These are phyloP conservation scores for Phainopepla nitens DNA, from an alignment of 2,113 vertebrate species.

Conservation along the genomic window DNA sequence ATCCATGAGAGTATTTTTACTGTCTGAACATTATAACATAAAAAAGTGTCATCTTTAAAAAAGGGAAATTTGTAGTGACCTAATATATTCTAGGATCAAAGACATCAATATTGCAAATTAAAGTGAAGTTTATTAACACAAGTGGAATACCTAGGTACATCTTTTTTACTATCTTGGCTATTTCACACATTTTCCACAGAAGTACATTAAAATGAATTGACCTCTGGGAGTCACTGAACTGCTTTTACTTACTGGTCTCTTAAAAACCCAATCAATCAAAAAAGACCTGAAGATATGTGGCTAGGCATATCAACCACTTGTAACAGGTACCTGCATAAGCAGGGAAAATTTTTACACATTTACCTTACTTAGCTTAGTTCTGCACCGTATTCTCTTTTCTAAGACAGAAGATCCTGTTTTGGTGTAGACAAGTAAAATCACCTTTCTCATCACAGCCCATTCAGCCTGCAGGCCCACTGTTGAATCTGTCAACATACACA, in stretches of 20 bases:
- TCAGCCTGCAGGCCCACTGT: background rate
- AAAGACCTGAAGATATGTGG: background rate
- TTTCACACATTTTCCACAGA: background rate
- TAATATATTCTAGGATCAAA: background rate
- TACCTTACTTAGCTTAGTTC: background rate
- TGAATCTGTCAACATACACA: background rate
- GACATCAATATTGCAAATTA: background rate
- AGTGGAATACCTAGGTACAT: background rate
- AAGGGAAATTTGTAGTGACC: background rate
- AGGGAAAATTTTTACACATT: background rate
- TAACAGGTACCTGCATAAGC: background rate
- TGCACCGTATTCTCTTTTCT: background rate
- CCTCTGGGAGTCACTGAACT: background rate
- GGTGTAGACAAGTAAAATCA: background rate
- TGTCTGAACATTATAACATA: background rate
- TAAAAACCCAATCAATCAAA: background rate
- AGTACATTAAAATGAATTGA: background rate
- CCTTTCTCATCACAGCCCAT: background rate
- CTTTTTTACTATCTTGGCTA: background rate
- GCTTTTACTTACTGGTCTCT: background rate
- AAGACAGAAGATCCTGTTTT: background rate
- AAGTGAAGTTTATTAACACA: background rate
- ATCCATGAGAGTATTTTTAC: background rate
- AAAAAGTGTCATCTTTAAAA: background rate
- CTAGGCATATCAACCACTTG: background rate